A percentile compares a stretch with the other conserved stretches of the same genome.
phyloP scores from a whole-genome alignment of 2,888 invertebrate species.

The Drosophila kuntzei region DNA sequence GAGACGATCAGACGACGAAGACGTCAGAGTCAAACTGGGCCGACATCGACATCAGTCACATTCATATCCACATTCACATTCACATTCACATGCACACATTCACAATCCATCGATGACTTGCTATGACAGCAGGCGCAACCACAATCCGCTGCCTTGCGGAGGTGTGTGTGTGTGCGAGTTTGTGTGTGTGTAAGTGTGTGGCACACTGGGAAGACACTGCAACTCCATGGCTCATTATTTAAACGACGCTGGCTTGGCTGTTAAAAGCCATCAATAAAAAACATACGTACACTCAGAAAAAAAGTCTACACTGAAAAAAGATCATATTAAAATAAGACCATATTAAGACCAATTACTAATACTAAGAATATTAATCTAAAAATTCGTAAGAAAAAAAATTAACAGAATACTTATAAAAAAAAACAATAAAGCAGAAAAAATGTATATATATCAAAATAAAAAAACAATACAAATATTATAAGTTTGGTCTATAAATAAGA shows the following conservation, averaged over 20 bases:
- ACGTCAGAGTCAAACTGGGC: constrained; percentile 45
- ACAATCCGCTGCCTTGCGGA: constrained; percentile 49
- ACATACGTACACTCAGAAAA: constrained; percentile 12
- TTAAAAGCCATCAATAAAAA: constrained; percentile 80
- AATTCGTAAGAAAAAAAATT: too few species aligned
- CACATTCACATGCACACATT: constrained; percentile 7
- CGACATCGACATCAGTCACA: constrained; percentile 16
- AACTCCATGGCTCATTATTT: constrained; percentile 74
- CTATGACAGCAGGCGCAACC: constrained; percentile 58
- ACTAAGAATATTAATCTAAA: too few species aligned
- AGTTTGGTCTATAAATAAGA: too few species aligned
- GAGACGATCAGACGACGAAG: constrained; percentile 1
- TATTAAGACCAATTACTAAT: too few species aligned
- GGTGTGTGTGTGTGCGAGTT: constrained; percentile 55
- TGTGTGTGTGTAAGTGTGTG: constrained; percentile 44
- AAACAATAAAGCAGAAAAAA: too few species aligned
- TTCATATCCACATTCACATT: constrained; percentile 5
- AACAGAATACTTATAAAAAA: too few species aligned
- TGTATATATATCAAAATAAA: too few species aligned
- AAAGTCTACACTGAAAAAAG: too few species aligned
- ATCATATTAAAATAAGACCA: too few species aligned
- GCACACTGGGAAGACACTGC: constrained; percentile 26
- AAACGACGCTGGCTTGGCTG: constrained; percentile 79
- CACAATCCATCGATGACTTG: constrained; percentile 59
- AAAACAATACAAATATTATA: too few species aligned